Conservation (phyloP, 2,797 vertebrate species). For the Coccyzus lansbergi region DNA sequence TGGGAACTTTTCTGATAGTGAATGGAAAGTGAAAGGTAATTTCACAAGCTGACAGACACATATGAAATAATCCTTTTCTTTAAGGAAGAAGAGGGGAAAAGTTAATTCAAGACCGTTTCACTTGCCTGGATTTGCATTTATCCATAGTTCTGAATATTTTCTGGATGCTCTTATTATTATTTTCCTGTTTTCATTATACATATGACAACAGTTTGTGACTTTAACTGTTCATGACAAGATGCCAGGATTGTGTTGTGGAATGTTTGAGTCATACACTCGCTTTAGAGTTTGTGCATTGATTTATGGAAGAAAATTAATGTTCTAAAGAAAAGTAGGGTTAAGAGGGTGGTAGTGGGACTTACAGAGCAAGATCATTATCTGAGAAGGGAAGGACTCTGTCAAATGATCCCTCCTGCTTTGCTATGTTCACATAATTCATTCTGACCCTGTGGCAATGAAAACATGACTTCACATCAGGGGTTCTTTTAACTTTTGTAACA, state of each 20-base stretch:
- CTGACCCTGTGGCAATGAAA: not conserved
- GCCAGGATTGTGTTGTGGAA: not conserved
- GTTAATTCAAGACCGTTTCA: not conserved
- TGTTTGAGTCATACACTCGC: not conserved
- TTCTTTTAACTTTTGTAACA: slow-evolving; percentile 6
- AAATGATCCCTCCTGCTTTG: not conserved
- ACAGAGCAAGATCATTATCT: not conserved
- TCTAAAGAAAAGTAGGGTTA: not conserved
- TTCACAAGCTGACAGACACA: not conserved
- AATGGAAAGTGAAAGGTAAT: not conserved
- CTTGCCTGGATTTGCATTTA: slow-evolving; percentile 7
- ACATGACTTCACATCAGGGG: not conserved
- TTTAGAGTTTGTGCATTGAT: not conserved
- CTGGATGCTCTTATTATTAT: not conserved
- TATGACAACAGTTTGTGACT: slow-evolving; percentile 1
- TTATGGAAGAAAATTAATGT: not conserved
- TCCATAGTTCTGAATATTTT: not conserved
- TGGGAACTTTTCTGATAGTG: not conserved
- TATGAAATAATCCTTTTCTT: not conserved
- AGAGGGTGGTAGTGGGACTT: not conserved
- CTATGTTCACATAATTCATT: not conserved
- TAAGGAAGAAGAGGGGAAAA: not conserved
- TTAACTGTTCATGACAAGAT: not conserved
- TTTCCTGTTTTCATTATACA: slow-evolving; percentile 23
- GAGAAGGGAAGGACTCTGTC: not conserved